A percentile compares a stretch with the other conserved stretches of the same genome.
phyloP scores from a whole-genome alignment of 2,797 vertebrate genomes.

The Neopelma chrysocephalum region DNA sequence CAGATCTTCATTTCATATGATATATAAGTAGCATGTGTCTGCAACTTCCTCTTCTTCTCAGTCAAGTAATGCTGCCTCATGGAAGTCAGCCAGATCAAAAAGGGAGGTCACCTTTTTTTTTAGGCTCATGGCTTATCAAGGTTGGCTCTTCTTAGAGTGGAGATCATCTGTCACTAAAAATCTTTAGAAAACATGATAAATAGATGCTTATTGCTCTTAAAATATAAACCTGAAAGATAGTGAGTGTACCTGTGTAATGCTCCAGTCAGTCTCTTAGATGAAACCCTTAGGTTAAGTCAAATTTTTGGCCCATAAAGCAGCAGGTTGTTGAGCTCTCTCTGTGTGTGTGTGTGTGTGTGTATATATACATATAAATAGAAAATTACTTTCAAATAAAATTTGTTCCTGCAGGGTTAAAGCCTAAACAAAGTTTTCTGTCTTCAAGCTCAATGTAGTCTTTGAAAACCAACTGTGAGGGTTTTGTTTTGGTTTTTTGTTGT shows the following conservation, averaged over 20 bases:
- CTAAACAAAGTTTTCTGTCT: constrained; percentile 22
- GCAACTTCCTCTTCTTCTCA: constrained; percentile 40
- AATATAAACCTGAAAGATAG: not conserved
- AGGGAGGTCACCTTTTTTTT: constrained; percentile 23
- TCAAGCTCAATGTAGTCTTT: constrained; percentile 29
- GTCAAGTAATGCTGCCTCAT: constrained; percentile 15
- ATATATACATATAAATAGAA: not conserved
- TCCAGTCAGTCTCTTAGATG: not conserved
- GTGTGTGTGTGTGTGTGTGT: not conserved
- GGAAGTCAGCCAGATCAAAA: constrained; percentile 20
- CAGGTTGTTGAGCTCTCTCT: not conserved
- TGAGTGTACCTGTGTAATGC: not conserved
- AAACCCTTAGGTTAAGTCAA: not conserved
- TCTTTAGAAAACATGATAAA: not conserved
- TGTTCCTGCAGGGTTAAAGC: constrained; percentile 38
- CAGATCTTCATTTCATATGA: constrained; percentile 29
- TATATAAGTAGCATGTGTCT: constrained; percentile 36
- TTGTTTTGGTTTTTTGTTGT: not conserved
- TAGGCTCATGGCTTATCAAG: not conserved
- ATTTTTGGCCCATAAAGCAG: not conserved
- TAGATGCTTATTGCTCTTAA: not conserved
- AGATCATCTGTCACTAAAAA: not conserved
- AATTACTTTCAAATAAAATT: constrained; percentile 25
- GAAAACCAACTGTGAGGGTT: constrained; percentile 18
- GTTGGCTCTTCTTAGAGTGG: not conserved